Evolutionary conservation across 2,113 vertebrate species (phyloP), one percentile per base, ranked within the genome.

Genomic region (Carassius carassius): DNA sequence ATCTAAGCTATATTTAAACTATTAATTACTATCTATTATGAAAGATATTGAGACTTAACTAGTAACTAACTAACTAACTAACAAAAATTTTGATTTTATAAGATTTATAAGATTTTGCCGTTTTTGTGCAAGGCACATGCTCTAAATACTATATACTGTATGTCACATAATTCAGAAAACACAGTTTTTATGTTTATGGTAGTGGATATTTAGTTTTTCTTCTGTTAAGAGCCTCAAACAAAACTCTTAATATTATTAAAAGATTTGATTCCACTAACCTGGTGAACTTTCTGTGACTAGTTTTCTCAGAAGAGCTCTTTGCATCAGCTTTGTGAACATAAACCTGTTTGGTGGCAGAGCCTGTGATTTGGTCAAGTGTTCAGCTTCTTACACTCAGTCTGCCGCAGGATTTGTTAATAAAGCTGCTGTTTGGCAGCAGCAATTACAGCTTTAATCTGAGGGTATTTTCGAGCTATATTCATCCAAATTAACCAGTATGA

Each of bases 381-480:
- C 19, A 10, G 12, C 10, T 44, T 72, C 32, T 70, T 11, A 19
- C 32, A 12, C 69, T 65, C 62, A 14, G 62, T 65, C 1, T 63
- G 62, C 62, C 5, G 13, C 62, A 17, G 65, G 29, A 35, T 35
- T 19, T 69, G 14, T 69, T 69, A 35, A 35, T 69, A 69, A 9
- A 67, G 29, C 17, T 69, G 65, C 16, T 69, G 65, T 69, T 69
- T 69, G 29, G 29, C 29, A 69, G 29, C 65, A 69, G 65, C 65
- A 69, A 69, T 69, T 35, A 69, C 17, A 72, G 69, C 35, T 72
- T 72, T 72, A 72, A 21, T n/a, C 69, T 44, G 19, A 72, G 23
- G 13, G 62, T 65, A 14, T 65, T 65, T 65, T 65, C 25, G 5
- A 65, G 35, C 37, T 72, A 21, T n/a, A 72, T 72, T 72, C 69